phyloP scores from a whole-genome alignment of 2,797 vertebrate genomes.

The Morus bassanus region DNA sequence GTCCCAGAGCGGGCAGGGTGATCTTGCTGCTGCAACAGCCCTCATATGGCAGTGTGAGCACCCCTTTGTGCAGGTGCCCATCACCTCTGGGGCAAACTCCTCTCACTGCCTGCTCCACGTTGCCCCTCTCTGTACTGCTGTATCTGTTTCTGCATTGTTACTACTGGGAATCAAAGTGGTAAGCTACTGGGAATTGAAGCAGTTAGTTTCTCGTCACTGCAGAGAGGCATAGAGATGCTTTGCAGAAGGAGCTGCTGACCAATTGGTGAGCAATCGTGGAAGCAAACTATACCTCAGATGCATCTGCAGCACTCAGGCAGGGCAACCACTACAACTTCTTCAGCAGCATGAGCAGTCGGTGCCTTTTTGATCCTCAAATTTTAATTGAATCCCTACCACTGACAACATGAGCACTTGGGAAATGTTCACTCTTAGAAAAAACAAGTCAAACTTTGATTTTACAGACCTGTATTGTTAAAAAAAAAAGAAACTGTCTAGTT shows the following conservation, averaged over 20 bases:
- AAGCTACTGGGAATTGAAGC: background rate
- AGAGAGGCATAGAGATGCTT: background rate
- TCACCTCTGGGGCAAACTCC: background rate
- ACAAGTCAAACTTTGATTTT: conserved; percentile 5
- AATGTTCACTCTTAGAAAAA: background rate
- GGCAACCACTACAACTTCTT: background rate
- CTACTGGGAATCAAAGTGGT: background rate
- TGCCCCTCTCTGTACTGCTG: background rate
- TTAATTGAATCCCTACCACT: background rate
- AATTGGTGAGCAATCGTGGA: background rate
- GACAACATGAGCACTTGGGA: background rate
- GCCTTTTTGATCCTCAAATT: background rate
- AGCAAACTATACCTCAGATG: background rate
- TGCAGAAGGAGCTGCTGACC: background rate
- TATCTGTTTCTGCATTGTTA: background rate
- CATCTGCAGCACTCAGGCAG: background rate
- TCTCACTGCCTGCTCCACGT: background rate
- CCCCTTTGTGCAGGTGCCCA: background rate
- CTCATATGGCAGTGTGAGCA: accelerated
- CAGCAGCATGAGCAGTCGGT: background rate
- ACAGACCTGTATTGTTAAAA: background rate
- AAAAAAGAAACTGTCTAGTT: background rate
- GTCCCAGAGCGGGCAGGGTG: background rate
- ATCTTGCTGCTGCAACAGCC: background rate
- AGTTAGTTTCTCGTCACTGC: background rate